Percentiles rank a stretch among this genome's conserved stretches.
Conservation (phyloP, 2,113 vertebrate species). For the Ascaphus truei region DNA sequence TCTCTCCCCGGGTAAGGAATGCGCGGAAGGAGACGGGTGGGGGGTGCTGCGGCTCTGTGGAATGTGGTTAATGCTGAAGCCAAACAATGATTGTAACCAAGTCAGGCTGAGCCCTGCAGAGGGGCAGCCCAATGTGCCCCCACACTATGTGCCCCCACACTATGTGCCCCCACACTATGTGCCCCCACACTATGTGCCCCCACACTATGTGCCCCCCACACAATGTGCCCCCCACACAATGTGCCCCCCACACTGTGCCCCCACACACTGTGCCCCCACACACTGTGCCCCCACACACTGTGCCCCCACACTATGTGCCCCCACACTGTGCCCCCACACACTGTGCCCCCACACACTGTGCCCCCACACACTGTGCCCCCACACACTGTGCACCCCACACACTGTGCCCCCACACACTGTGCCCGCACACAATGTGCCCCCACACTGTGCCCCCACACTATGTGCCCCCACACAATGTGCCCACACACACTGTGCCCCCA, state of each 20-base stretch:
- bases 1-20: slow-evolving; percentile 73
- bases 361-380: not conserved
- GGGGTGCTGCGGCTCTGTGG: slow-evolving; percentile 80
- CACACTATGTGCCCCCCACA: not conserved
- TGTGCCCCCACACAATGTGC: not conserved
- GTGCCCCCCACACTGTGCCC: too few species aligned
- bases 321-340: not conserved
- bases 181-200: not conserved
- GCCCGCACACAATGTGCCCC: not conserved
- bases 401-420: too few species aligned
- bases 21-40: slow-evolving; percentile 81
- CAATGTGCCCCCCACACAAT: not conserved
- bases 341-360: not conserved
- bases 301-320: not conserved
- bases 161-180: not conserved
- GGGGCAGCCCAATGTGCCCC: not conserved
- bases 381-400: not conserved
- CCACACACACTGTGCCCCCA: not conserved
- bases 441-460: not conserved
- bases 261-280: too few species aligned
- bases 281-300: too few species aligned
- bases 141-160: not conserved
- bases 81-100: slow-evolving; percentile 78
- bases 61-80: slow-evolving; percentile 83
- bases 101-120: slow-evolving; percentile 47